Evolutionary conservation across 2,113 vertebrate species (phyloP), one percentile per base, ranked within the genome.

Genomic region (Mola mola): DNA sequence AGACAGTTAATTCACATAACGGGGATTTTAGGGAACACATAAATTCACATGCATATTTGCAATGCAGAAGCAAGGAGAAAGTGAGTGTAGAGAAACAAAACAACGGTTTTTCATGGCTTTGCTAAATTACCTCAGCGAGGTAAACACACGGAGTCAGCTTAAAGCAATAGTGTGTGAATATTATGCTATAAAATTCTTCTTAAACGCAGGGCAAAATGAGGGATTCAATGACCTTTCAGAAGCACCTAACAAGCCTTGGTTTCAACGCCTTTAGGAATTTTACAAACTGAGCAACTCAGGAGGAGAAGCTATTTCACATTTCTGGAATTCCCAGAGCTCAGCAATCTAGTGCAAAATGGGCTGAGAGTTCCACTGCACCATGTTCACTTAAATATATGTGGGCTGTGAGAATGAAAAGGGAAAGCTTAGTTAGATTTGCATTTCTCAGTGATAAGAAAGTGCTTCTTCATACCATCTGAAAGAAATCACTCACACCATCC

Each of bases 91-190:
- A 24, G 49, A 52, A 57, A 56, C 9, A 51, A 71, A n/a, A n/a
- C n/a, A n/a, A n/a, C 49, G 15, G 21, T 51, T 83, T 84, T 66
- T 64, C 69, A 79, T 17, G 24, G 47, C 41, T 50, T 47, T 20
- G 69, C 53, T 62, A 78, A 72, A 88, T 82, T 56, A 78, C 81
- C 49, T 72, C 57, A 40, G 53, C 37, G 44, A 66, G 44, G 63
- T 60, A 26, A 72, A 55, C 48, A 73, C 34, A 79, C 47, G 41
- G 57, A 57, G 75, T 61, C 69, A 56, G 72, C 66, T 90, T 82
- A 87, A 66, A 72, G 75, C 79, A 76, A 56, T 31, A 36, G 70
- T 86, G 87, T 74, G 16, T 84, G 71, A 82, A 81, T 61, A 69
- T 79, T 49, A 52, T 2, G 38, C 29, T 17, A 33, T 64, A 81